Conservation (phyloP, 2,113 vertebrate genomes). For the Platysteira castanea region DNA sequence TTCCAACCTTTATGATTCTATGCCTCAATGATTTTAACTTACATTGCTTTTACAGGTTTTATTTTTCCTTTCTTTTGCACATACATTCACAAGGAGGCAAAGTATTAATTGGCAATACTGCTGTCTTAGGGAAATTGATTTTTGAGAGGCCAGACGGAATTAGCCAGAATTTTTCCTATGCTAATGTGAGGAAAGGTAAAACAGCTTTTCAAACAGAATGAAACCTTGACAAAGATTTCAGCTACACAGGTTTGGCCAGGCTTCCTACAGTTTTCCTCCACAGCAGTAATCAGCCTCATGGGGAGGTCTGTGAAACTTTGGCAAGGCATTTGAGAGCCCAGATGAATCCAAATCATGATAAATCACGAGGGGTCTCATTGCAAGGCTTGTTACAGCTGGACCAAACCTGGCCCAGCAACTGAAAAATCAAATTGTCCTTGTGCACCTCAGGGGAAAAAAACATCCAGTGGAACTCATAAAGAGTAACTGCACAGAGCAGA, state of each 20-base stretch:
- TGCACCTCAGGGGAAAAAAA: not conserved
- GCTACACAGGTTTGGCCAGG: not conserved
- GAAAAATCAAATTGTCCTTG: slow-evolving; percentile 9
- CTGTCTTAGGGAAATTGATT: not conserved
- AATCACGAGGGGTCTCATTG: not conserved
- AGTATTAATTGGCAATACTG: not conserved
- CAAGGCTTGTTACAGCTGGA: not conserved
- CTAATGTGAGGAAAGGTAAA: not conserved
- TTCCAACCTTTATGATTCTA: not conserved
- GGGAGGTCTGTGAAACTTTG: not conserved
- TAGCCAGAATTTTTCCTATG: not conserved
- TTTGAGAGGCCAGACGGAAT: not conserved
- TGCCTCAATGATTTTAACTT: not conserved
- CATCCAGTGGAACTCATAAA: not conserved
- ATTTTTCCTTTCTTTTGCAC: not conserved
- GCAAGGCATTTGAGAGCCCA: not conserved
- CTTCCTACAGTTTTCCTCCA: not conserved
- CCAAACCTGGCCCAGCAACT: not conserved
- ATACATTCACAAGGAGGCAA: not conserved
- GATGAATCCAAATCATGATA: not conserved
- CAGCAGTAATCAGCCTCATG: not conserved
- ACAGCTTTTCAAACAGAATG: not conserved
- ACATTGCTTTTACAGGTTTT: not conserved
- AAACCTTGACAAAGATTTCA: not conserved
- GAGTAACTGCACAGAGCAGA: not conserved